Base-by-base conservation (phyloP, 2,113 vertebrate species). In the Pithys albifrons region DNA sequence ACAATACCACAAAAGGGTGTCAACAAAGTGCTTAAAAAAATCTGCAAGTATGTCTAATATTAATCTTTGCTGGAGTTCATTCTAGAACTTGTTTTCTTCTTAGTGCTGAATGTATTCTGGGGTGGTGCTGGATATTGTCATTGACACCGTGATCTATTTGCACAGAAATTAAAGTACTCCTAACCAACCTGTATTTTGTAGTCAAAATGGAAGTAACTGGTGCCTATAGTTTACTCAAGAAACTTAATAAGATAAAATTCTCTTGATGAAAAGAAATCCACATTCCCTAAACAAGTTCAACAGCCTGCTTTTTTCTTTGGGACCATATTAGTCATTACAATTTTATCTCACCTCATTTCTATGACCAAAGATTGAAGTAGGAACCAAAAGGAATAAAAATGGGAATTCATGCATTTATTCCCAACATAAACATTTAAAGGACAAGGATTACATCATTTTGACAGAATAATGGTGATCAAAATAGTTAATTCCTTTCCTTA, bases 401-500 rank as follows among this genome's bases (percentile, higher is more conserved):
- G 17, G 15, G 9, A 78, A 69, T 19, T 23, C 33, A 67, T 66
- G 0, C 71, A 72, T 93, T 70, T 84, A 46, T 86, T 91, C 69
- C 20, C 10, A 78, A 94, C 2, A 74, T 83, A 91, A 96, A 95
- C 82, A 95, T 84, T 83, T 41, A 88, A 91, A 79, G 17, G 49
- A 67, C 35, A 81, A 0, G 3, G 57, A 91, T 91, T 94, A 80
- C 64, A 88, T 88, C 25, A 66, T 85, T 93, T 85, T 85, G 45
- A 65, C 31, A 92, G 73, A 89, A 81, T 86, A 89, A 69, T 57
- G 90, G 95, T 86, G 78, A 85, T 74, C 55, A 54, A 70, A 94
- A 85, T 71, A 29, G 46, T 86, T 91, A 93, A 77, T 91, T 91
- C 28, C 39, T 94, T 71, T 75, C n/a, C 58, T 94, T 91, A 91